These are phyloP conservation scores for Latrodectus geometricus DNA, from an alignment of 1,140 invertebrate genomes.

Conservation along the genomic window DNA sequence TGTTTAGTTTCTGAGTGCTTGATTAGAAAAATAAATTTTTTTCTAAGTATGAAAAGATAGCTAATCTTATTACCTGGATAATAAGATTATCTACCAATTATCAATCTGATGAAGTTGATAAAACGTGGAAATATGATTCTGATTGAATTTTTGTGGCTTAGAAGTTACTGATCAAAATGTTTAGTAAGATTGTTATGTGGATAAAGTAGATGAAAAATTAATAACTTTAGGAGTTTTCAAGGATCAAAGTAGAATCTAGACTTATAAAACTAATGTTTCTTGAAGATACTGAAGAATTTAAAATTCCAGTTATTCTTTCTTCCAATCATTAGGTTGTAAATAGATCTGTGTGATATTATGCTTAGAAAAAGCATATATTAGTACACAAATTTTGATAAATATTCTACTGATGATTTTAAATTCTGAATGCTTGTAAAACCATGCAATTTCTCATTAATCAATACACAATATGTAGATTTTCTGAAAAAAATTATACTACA, in stretches of 20 bases:
- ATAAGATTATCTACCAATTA: neutral
- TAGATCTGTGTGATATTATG: neutral
- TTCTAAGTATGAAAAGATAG: neutral
- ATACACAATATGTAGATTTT: neutral
- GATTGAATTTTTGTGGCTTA: neutral
- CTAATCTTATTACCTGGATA: neutral
- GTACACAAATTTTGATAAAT: conserved; percentile 25
- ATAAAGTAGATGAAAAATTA: conserved; percentile 17
- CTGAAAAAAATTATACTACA: conserved; percentile 2
- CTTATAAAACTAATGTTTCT: neutral
- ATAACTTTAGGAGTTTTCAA: neutral
- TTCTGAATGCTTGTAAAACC: neutral
- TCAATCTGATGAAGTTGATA: neutral
- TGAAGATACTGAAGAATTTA: neutral
- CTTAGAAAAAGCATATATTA: conserved; percentile 15
- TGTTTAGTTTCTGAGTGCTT: neutral
- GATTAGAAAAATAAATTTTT: conserved; percentile 1
- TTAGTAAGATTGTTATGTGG: neutral
- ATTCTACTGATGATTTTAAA: conserved; percentile 26
- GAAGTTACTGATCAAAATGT: neutral
- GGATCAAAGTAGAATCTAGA: neutral
- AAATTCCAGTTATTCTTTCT: neutral
- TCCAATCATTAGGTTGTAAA: conserved; percentile 4
- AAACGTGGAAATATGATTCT: neutral
- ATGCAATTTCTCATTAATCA: conserved; percentile 5